Evolutionary conservation across 2,888 invertebrate genomes (phyloP).

Genomic region (Geophilus truncorum): DNA sequence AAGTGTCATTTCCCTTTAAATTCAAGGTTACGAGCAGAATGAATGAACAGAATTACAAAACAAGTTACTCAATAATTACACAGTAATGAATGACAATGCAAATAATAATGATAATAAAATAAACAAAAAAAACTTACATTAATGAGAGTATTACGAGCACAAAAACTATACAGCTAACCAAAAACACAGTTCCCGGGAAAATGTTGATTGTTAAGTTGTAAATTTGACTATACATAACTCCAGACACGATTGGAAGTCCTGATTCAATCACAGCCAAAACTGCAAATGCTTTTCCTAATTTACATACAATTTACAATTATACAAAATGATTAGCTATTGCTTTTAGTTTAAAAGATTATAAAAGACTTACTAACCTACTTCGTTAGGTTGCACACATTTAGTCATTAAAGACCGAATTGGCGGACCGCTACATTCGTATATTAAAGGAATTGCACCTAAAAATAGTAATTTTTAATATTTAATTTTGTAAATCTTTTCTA

Average conservation of each 20-base stretch:
- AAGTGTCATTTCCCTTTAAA: not conserved
- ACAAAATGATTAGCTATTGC: not conserved
- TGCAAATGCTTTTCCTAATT: slow-evolving; percentile 30
- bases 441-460: slow-evolving; percentile 14
- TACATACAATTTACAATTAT: not conserved
- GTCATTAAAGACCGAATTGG: slow-evolving; percentile 34
- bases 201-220: slow-evolving; percentile 22
- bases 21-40: not conserved
- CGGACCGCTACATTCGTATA: slow-evolving; percentile 22
- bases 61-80: too few species aligned
- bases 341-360: too few species aligned
- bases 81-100: too few species aligned
- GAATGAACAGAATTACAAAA: too few species aligned
- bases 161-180: slow-evolving; percentile 2
- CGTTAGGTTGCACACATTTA: slow-evolving; percentile 28
- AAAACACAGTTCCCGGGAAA: slow-evolving; percentile 28
- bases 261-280: slow-evolving; percentile 31
- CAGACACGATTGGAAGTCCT: slow-evolving; percentile 29
- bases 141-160: not conserved
- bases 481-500: not conserved
- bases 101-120: too few species aligned
- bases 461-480: not conserved
- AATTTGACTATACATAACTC: slow-evolving; percentile 33
- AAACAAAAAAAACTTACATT: slow-evolving; percentile 30
- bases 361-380: slow-evolving; percentile 31